Evolutionary conservation across 2,113 vertebrate species (phyloP), one percentile per base, ranked within the genome.

Genomic region (Phainopepla nitens): DNA sequence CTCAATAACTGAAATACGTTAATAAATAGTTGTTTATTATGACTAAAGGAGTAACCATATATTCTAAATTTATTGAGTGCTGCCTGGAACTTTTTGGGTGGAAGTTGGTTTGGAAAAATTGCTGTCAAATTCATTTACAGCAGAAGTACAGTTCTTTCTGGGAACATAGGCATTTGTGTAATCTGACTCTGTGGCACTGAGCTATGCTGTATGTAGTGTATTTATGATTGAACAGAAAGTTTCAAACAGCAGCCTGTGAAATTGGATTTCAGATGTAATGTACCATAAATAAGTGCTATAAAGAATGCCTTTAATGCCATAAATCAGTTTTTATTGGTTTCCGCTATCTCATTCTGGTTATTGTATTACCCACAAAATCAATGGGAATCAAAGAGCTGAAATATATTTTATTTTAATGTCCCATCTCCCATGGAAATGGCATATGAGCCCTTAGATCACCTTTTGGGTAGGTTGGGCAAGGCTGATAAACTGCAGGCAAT

Each of bases 211-310:
- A 96, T 97, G 96, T 97, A 97, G 97, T 97, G 87, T 98, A 98
- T 98, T 98, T 98, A 98, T 98, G 98, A 98, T 98, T 98, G 98
- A 98, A 97, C 97, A 98, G 97, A 98, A 98, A 98, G 98, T 98
- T 97, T 98, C 97, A 97, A 97, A 98, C 97, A 98, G 97, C 97
- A 98, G 97, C 97, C 98, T 98, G 98, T 98, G 98, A 98, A 98
- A 98, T 98, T 98, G 98, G 98, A 98, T 98, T 98, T 98, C 97
- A 98, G 98, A 98, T 98, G 98, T 98, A 98, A 98, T 98, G 98
- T 98, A 98, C 98, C 98, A 98, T 98, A 98, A 98, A 98, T 98
- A 98, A 98, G 97, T 98, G 97, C 97, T 97, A 98, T 98, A 98
- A 98, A 98, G 97, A 98, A 98, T 98, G 98, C 97, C 96, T 98